Conservation (phyloP, 64 coral and sea anemone genomes). For the Stichodactyla helianthus region DNA sequence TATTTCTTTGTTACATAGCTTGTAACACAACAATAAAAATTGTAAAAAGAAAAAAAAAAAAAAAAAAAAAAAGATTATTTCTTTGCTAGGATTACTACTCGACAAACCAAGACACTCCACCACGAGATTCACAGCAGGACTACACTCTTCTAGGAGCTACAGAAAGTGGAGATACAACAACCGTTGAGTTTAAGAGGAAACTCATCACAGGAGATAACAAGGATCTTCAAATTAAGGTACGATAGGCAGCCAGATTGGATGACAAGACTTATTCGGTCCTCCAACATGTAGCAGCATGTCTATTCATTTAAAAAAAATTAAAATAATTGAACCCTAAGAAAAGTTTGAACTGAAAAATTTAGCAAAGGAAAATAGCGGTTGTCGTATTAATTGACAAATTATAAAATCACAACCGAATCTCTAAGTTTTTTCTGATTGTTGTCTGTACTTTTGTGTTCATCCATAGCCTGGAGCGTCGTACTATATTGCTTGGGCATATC, state of each 20-base stretch:
- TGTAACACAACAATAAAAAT: not conserved
- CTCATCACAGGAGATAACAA: not conserved
- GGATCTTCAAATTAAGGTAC: constrained; percentile 27
- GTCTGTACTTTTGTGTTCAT: not conserved
- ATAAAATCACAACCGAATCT: not conserved
- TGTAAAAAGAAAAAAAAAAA: too few species aligned
- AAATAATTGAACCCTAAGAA: not conserved
- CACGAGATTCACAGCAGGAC: not conserved
- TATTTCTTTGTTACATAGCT: not conserved
- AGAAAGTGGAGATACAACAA: constrained; percentile 8
- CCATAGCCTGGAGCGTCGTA: not conserved
- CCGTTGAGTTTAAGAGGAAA: constrained; percentile 11
- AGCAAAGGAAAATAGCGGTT: too few species aligned
- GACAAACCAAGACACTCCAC: not conserved
- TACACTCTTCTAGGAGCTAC: not conserved
- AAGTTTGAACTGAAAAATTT: not conserved
- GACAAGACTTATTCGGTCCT: not conserved
- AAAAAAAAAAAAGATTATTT: too few species aligned
- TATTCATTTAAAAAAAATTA: not conserved
- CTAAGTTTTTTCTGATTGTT: not conserved
- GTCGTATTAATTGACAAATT: too few species aligned
- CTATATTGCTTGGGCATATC: not conserved
- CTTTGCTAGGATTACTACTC: not conserved
- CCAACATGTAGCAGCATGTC: not conserved
- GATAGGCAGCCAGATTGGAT: not conserved